Conservation (phyloP, 2,888 invertebrate genomes). For the Noctuana brunneofusca region DNA sequence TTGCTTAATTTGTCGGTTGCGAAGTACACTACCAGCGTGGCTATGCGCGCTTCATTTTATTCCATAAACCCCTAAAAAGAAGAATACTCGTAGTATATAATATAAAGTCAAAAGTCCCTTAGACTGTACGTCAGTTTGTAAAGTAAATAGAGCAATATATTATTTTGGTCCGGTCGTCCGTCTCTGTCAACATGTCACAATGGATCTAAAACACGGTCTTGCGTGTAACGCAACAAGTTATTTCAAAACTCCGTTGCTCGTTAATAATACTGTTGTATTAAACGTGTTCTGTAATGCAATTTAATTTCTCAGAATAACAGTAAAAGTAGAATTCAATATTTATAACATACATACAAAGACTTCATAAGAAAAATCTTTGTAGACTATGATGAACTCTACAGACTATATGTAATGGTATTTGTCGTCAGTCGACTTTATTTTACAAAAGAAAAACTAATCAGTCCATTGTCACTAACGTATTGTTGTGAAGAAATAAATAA, state of each 20-base stretch:
- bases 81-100: not conserved
- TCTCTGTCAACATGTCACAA: conserved; percentile 18
- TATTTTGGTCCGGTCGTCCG: conserved; percentile 9
- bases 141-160: conserved; percentile 1
- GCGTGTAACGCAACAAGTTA: conserved; percentile 10
- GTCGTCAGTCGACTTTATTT: too few species aligned
- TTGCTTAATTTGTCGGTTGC: too few species aligned
- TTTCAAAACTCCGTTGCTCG: not conserved
- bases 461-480: too few species aligned
- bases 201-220: not conserved
- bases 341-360: too few species aligned
- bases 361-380: too few species aligned
- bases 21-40: too few species aligned
- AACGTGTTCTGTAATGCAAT: not conserved
- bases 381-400: too few species aligned
- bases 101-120: not conserved
- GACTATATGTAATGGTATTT: too few species aligned
- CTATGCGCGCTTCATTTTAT: too few species aligned
- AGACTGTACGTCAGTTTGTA: not conserved
- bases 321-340: not conserved
- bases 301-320: not conserved
- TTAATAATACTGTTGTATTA: not conserved
- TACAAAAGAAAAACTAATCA: too few species aligned
- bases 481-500: too few species aligned
- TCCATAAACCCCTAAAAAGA: too few species aligned